Evolutionary conservation across 37 sponge, comb jelly and placozoan species (phyloP).

Genomic region (Lycopodina hypogea): DNA sequence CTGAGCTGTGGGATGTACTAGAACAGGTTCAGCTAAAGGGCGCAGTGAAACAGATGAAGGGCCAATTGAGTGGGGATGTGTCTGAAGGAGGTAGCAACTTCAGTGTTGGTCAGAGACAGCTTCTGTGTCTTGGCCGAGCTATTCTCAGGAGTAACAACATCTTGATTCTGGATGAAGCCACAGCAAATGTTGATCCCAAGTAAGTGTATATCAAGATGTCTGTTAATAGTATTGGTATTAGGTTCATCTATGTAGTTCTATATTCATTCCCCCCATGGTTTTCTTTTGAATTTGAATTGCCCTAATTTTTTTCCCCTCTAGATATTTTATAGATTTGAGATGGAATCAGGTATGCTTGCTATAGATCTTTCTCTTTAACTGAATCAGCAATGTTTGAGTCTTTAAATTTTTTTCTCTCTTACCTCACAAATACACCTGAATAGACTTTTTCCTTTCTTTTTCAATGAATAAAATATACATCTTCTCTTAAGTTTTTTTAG

Average conservation of each 20-base stretch:
- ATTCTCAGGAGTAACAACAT: constrained; percentile 80
- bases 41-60: constrained; percentile 49
- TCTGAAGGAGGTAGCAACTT: constrained; percentile 81
- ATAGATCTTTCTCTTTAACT: too few species aligned
- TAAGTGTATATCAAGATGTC: constrained; percentile 19
- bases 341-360: too few species aligned
- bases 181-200: constrained; percentile 86
- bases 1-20: constrained; percentile 74
- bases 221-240: too few species aligned
- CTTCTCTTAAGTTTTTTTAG: too few species aligned
- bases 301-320: too few species aligned
- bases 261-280: neutral
- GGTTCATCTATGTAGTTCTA: neutral
- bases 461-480: too few species aligned
- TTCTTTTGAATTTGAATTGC: too few species aligned
- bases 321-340: too few species aligned
- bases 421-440: too few species aligned
- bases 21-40: constrained; percentile 80
- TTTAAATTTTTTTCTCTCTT: too few species aligned
- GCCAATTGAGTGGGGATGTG: constrained; percentile 56
- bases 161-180: constrained; percentile 88
- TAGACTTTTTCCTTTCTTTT: too few species aligned
- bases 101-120: constrained; percentile 85
- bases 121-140: constrained; percentile 84
- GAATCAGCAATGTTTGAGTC: too few species aligned